These are phyloP conservation scores for Lasioglossum calceatum DNA, from an alignment of 2,888 invertebrate genomes.

Conservation along the genomic window DNA sequence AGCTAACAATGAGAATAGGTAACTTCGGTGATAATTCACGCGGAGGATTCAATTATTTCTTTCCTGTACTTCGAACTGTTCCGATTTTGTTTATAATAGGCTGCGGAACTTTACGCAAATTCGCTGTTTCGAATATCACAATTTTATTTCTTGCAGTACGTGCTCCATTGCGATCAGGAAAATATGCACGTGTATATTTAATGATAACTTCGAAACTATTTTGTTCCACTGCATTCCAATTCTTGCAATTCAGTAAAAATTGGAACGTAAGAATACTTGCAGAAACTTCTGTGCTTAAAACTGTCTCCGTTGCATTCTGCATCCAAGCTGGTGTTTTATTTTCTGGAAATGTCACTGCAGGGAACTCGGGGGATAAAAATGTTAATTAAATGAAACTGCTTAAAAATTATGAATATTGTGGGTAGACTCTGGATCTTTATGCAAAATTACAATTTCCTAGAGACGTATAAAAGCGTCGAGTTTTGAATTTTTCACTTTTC, in stretches of 20 bases:
- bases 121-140: neutral
- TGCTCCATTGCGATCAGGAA: neutral
- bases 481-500: neutral
- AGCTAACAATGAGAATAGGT: constrained; percentile 33
- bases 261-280: neutral
- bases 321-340: neutral
- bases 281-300: neutral
- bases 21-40: constrained; percentile 33
- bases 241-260: neutral
- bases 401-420: constrained; percentile 9
- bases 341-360: neutral
- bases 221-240: neutral
- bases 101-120: neutral
- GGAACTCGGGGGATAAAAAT: neutral
- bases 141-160: neutral
- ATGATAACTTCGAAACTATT: neutral
- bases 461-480: neutral
- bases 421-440: neutral
- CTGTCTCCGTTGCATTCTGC: neutral
- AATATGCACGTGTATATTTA: neutral
- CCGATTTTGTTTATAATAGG: neutral
- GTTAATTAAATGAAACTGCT: neutral
- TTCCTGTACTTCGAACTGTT: constrained; percentile 13
- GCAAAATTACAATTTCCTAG: neutral
- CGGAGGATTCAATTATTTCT: constrained; percentile 38